Percentiles rank a stretch among this genome's conserved stretches.
These are phyloP conservation scores for Austrolebias charrua DNA, from an alignment of 2,797 vertebrate species.

Conservation along the genomic window DNA sequence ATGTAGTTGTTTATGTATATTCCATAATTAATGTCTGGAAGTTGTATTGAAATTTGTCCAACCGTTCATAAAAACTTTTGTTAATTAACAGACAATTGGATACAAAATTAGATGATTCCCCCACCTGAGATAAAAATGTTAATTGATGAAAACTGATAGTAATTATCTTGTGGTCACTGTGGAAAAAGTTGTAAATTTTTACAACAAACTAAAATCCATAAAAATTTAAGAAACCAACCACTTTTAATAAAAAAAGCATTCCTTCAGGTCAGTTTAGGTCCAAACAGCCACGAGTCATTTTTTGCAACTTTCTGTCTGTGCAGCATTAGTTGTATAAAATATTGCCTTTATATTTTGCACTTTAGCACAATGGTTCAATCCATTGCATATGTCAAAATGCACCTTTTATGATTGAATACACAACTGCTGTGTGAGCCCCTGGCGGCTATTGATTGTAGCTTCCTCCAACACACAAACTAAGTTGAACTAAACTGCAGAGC, in stretches of 20 bases:
- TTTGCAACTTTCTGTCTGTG: background rate
- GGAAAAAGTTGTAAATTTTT: too few species aligned
- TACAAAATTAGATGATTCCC: too few species aligned
- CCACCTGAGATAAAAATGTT: too few species aligned
- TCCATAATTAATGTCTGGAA: too few species aligned
- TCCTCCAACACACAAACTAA: background rate
- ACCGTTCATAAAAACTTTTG: too few species aligned
- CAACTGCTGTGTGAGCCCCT: background rate
- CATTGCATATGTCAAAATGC: background rate
- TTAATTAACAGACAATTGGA: too few species aligned
- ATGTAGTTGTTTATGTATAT: too few species aligned
- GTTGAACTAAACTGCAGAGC: background rate
- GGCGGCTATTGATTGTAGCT: slow-evolving; percentile 20
- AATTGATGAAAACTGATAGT: too few species aligned
- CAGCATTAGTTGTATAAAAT: slow-evolving; percentile 15
- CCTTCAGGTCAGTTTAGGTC: background rate
- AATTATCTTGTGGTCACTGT: too few species aligned
- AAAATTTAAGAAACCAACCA: too few species aligned
- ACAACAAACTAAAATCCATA: too few species aligned
- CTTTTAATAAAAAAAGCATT: background rate
- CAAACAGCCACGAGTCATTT: background rate
- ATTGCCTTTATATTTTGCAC: slow-evolving; percentile 10
- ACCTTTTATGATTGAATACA: background rate
- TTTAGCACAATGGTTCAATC: slow-evolving; percentile 26
- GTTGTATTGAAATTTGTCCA: too few species aligned